Base-by-base conservation (phyloP, 2,888 invertebrate species). In the Drosophila borborema region DNA sequence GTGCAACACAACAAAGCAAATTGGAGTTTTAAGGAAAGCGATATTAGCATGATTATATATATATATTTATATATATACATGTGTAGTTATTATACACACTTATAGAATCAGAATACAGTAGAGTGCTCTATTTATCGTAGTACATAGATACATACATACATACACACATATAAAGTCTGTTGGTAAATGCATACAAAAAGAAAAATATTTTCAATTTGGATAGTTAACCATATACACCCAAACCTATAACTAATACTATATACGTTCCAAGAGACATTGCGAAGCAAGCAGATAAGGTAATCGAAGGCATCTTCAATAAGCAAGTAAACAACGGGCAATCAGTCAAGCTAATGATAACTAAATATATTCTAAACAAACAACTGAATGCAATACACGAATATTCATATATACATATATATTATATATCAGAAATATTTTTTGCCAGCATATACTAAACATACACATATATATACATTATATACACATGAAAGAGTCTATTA, bases 51-150 rank as follows among this genome's bases (percentile, higher is more conserved):
- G 43, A 58, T 68, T 49, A 60, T 59, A 31, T 10, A 36, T 8
- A 59, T 4, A 38, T 46, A 60, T 62, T 72, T 38, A 61, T 62
- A 79, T 68, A 70, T 49, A 69, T 66, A 74, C 68, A 68, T 65
- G 49, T 61, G 20, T 53, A 69, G 63, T 67, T 77, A 56, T 40
- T 8, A 36, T 38, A 28, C 23, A 48, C 43, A 41, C 41, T n/a
- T 64, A 68, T 49, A 51, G 2, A 40, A 55, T 34, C 23, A 49
- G 38, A 23, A 70, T 45, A 65, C 43, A 74, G 63, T 80, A 80
- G 77, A 79, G 77, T 75, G 77, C 81, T 86, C 74, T 83, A 86
- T 83, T 83, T 81, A 67, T 74, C 68, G 67, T 80, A 84, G 82
- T 74, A 67, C 61, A 72, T 75, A 81, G 59, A 72, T 62, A 74